phyloP scores from a whole-genome alignment of 2,888 invertebrate genomes.

The Sarcophaga variegata region DNA sequence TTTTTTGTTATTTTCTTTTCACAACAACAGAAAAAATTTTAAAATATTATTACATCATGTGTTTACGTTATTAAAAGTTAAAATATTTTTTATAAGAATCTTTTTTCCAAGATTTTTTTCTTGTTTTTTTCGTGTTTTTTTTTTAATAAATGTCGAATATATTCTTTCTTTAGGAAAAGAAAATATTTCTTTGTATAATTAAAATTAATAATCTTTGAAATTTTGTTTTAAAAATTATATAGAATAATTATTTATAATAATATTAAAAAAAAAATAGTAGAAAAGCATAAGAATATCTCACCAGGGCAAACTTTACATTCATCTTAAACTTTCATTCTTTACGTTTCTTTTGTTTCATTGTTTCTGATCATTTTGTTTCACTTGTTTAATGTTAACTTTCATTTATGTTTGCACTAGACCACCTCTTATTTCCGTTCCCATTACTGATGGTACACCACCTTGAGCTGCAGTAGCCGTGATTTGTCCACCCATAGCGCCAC shows the following conservation, averaged over 20 bases:
- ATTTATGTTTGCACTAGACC: conserved; percentile 80
- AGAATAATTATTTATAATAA: conserved; percentile 14
- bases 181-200: conserved; percentile 14
- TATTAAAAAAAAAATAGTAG: conserved; percentile 23
- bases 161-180: conserved; percentile 18
- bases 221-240: conserved; percentile 30
- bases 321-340: neutral
- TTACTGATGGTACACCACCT: conserved; percentile 55
- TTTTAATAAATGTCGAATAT: conserved; percentile 57
- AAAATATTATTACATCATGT: conserved; percentile 32
- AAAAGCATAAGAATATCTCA: conserved; percentile 47
- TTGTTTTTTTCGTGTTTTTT: conserved; percentile 22
- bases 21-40: conserved; percentile 55
- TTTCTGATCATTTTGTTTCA: neutral
- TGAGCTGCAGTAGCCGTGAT: conserved; percentile 68
- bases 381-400: conserved; percentile 55
- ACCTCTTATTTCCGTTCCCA: conserved; percentile 78
- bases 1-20: conserved; percentile 9
- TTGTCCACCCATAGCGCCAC: neutral
- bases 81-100: conserved; percentile 1
- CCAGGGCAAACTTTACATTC: conserved; percentile 45
- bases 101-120: conserved; percentile 7
- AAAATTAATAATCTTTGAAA: conserved; percentile 21
- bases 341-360: neutral
- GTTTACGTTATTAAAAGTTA: conserved; percentile 35